Base-by-base conservation (phyloP, 2,113 vertebrate genomes). In the Dasypus novemcinctus region DNA sequence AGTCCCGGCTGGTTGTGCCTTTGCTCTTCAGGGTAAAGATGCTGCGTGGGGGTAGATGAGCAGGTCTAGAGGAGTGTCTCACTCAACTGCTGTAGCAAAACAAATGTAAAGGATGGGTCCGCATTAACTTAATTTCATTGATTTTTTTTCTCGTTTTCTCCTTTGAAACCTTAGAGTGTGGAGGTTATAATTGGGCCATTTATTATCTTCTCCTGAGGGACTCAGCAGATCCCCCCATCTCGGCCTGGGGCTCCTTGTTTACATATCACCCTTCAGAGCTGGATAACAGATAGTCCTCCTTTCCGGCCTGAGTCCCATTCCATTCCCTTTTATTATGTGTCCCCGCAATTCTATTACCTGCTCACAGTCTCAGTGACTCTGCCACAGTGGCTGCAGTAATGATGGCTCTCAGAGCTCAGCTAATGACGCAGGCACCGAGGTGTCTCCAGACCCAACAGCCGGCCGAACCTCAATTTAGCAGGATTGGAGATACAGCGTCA, bases 281-380 rank as follows among this genome's bases (percentile, higher is more conserved):
- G 69, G 96, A 89, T 98, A 98, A 98, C 78, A 92, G 97, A 98
- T 98, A 95, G 98, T 49, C 72, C 96, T 97, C 91, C 95, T 97
- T 97, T 97, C 94, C 76, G 0, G 97, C 87, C 97, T 57, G 94
- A 95, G 96, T 97, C 94, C 96, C 94, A 95, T 98, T 98, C 97
- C 97, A 95, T 98, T 97, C 95, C 96, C 96, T 98, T 97, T 98
- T 98, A 98, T 98, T 97, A 97, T 95, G 97, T 98, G 97, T 96
- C 97, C 96, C 97, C 23, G 78, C 94, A 90, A 97, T 98, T 98
- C 98, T 98, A 96, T 98, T 98, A 98, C 98, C 97, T 98, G 98
- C 85, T 98, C 79, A 31, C 69, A 25, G 46, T 95, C 97, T 95
- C 88, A 96, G 96, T 97, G 96, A 96, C 96, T 97, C 91, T 93